These are phyloP conservation scores for Halichoeres trimaculatus DNA, from an alignment of 2,113 vertebrate genomes.

Conservation along the genomic window DNA sequence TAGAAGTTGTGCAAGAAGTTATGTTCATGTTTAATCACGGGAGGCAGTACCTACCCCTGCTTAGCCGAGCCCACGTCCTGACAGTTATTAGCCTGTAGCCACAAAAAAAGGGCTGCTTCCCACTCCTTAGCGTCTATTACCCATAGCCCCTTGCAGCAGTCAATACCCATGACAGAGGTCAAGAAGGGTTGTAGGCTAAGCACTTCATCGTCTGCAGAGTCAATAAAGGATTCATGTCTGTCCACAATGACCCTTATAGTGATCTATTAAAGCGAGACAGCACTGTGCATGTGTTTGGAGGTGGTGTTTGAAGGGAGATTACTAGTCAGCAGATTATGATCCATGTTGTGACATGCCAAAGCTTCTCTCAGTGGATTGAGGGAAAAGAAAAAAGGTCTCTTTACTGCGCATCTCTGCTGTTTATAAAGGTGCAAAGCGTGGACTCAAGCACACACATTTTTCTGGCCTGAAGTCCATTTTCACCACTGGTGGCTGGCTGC, in stretches of 20 bases:
- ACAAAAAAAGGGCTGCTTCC: conserved; percentile 32
- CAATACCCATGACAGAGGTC: conserved; percentile 78
- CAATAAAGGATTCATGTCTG: conserved; percentile 72
- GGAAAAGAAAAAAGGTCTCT: neutral
- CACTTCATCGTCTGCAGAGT: conserved; percentile 72
- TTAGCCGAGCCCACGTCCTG: conserved; percentile 26
- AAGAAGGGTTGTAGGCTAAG: conserved; percentile 71
- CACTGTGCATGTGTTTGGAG: conserved; percentile 34
- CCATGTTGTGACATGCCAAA: conserved; percentile 38
- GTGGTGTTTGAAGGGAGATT: conserved; percentile 44
- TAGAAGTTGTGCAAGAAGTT: conserved; percentile 26
- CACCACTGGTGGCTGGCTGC: conserved; percentile 33
- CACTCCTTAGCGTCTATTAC: conserved; percentile 51
- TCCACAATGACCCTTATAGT: conserved; percentile 67
- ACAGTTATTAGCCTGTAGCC: conserved; percentile 35
- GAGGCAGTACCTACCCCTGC: neutral
- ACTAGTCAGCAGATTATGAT: conserved; percentile 41
- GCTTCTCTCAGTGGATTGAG: conserved; percentile 12
- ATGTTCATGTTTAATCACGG: conserved; percentile 35
- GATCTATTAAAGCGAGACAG: conserved; percentile 59
- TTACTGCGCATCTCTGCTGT: neutral
- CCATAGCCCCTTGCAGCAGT: conserved; percentile 67
- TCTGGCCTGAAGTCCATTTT: conserved; percentile 28
- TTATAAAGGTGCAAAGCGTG: conserved; percentile 19
- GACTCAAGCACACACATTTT: conserved; percentile 25